Conservation (phyloP, 2,888 invertebrate species). For the Acheta domesticus region DNA sequence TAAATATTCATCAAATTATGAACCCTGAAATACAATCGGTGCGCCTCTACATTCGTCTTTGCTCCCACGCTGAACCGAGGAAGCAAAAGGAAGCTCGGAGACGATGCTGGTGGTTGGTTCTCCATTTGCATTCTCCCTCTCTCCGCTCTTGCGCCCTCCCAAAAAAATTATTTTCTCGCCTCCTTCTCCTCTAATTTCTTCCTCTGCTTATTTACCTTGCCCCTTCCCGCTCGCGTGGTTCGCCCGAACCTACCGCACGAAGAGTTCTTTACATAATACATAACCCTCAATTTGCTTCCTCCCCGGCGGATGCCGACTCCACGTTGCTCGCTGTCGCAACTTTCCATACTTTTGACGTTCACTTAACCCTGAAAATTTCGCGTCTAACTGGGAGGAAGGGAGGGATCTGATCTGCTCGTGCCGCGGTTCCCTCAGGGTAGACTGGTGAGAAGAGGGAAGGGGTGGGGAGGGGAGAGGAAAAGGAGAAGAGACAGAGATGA, state of each 20-base stretch:
- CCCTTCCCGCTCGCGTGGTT: neutral
- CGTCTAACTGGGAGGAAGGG: no score
- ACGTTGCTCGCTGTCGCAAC: neutral
- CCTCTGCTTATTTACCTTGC: neutral
- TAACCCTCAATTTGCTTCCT: constrained; percentile 7
- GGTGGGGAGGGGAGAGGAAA: no score
- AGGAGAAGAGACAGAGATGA: no score
- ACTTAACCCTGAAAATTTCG: neutral
- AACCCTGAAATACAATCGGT: no score
- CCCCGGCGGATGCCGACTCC: neutral
- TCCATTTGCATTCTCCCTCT: neutral
- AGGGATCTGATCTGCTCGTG: no score
- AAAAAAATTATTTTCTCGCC: neutral
- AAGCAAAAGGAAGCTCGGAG: no score
- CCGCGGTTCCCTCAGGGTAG: no score
- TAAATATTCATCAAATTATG: no score
- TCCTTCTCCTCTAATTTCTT: neutral
- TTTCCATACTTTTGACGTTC: constrained; percentile 11
- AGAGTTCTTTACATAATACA: neutral
- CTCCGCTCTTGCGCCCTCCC: neutral
- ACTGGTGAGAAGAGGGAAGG: no score
- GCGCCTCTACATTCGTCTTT: no score
- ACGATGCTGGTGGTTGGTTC: neutral
- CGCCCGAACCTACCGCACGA: neutral
- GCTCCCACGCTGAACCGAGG: no score